These are phyloP conservation scores for Manis javanica DNA, from an alignment of 2,797 vertebrate species.

Conservation along the genomic window DNA sequence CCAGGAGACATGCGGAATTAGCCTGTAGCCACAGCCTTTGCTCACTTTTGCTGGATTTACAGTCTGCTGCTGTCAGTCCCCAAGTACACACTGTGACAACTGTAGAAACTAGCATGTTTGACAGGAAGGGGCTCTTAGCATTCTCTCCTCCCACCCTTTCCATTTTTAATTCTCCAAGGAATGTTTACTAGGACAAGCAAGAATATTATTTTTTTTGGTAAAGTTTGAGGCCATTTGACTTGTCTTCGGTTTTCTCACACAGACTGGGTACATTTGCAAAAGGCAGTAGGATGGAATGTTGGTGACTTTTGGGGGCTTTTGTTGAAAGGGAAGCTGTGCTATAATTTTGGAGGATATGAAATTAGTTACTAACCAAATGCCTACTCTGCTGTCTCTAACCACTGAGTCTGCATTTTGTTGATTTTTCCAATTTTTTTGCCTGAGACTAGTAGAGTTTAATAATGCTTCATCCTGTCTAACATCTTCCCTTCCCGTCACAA, in stretches of 20 bases:
- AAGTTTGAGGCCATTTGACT: background rate
- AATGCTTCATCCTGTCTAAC: background rate
- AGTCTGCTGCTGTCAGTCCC: fast-evolving
- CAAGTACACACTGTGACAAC: fast-evolving
- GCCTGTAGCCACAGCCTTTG: background rate
- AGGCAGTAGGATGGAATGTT: background rate
- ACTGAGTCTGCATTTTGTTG: background rate
- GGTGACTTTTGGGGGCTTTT: background rate
- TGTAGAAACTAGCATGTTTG: background rate
- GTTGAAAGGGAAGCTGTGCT: background rate
- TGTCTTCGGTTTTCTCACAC: background rate
- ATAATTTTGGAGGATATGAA: background rate
- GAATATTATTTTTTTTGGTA: background rate
- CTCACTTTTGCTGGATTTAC: background rate
- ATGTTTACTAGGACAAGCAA: background rate
- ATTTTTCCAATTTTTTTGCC: background rate
- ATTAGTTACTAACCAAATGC: background rate
- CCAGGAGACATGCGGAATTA: background rate
- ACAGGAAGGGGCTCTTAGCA: fast-evolving
- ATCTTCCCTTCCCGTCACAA: background rate
- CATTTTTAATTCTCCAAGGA: background rate
- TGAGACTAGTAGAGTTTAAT: background rate
- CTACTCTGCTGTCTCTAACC: background rate
- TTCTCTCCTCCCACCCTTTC: background rate
- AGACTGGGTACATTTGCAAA: background rate